Percentiles rank a stretch among this genome's conserved stretches.
phyloP scores from a whole-genome alignment of 2,113 vertebrate species.

The Cyanoliseus patagonus region DNA sequence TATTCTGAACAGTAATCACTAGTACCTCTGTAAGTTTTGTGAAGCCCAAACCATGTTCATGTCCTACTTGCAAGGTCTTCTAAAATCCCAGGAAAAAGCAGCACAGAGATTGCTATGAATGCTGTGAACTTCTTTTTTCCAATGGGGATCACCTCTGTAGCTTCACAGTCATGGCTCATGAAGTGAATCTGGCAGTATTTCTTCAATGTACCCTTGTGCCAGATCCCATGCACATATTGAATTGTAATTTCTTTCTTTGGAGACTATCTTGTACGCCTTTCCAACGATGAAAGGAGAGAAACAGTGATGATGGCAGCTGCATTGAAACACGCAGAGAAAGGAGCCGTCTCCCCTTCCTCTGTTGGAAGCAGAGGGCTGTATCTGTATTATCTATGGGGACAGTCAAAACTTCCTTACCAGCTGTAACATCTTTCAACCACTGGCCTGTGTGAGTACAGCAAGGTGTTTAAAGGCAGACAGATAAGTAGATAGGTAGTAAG shows the following conservation, averaged over 20 bases:
- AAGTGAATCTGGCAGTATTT: neutral
- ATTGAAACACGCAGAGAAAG: rapidly evolving
- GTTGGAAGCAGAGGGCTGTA: neutral
- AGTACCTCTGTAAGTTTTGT: neutral
- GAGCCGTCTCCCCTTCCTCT: neutral
- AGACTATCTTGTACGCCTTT: neutral
- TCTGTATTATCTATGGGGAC: neutral
- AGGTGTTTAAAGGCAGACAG: neutral
- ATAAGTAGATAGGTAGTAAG: neutral
- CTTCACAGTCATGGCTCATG: neutral
- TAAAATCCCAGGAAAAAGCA: neutral
- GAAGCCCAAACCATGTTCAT: neutral
- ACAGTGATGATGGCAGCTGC: neutral
- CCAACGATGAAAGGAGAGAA: neutral
- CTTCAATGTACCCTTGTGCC: neutral
- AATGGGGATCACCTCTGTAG: neutral
- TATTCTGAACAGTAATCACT: neutral
- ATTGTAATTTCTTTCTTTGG: neutral
- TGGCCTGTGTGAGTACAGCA: neutral
- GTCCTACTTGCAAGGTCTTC: neutral
- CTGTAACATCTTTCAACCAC: neutral
- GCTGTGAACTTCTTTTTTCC: neutral
- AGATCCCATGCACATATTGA: neutral
- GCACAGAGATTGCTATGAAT: rapidly evolving
- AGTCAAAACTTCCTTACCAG: neutral